A percentile compares a stretch with the other conserved stretches of the same genome.
Evolutionary conservation across 2,113 vertebrate species (phyloP).

Genomic region (Sciurus niger): DNA sequence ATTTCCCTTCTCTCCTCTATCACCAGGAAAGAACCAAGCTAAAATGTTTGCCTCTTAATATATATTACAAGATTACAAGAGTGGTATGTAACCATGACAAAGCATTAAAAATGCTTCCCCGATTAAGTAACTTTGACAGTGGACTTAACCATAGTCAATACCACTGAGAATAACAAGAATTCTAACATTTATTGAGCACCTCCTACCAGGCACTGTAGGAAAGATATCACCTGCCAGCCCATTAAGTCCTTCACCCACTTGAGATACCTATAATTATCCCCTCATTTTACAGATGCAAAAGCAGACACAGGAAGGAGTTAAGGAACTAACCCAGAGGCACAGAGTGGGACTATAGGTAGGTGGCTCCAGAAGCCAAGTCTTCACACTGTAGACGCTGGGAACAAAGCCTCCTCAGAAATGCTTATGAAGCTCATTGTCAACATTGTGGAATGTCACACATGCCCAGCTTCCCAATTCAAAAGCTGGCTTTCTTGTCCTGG

Average conservation of each 20-base stretch:
- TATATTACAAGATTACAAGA: not conserved
- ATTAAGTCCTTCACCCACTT: not conserved
- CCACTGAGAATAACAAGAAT: slow-evolving; percentile 12
- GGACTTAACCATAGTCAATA: not conserved
- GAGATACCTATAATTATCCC: not conserved
- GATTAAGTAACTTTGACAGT: not conserved
- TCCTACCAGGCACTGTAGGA: not conserved
- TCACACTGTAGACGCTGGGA: not conserved
- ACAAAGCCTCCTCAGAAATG: not conserved
- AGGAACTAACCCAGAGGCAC: not conserved
- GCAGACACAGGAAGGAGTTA: not conserved
- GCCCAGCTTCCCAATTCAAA: slow-evolving; percentile 10
- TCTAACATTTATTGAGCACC: not conserved
- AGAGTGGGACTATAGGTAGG: not conserved
- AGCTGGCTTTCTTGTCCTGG: slow-evolving; percentile 5
- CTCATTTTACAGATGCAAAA: not conserved
- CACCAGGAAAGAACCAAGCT: not conserved
- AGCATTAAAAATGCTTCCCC: slow-evolving; percentile 15
- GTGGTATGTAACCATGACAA: not conserved
- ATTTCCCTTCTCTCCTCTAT: not conserved
- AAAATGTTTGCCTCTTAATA: not conserved
- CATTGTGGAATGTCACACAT: not conserved
- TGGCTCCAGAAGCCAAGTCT: not conserved
- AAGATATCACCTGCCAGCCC: not conserved
- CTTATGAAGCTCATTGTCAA: not conserved